These are phyloP conservation scores for Trididemnum clinides DNA, from an alignment of 23 tunicate genomes.

Conservation along the genomic window DNA sequence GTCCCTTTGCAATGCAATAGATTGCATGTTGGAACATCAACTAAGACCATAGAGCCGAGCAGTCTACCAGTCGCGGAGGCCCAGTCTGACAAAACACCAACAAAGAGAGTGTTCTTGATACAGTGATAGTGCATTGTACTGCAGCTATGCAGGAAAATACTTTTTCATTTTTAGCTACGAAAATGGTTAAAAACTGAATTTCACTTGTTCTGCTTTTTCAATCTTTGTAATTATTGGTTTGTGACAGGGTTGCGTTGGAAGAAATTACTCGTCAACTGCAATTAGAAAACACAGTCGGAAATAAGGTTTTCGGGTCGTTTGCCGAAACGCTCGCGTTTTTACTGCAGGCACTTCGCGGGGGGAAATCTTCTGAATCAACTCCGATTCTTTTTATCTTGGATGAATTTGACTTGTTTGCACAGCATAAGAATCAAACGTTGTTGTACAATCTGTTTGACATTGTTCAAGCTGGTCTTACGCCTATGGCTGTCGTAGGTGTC, in stretches of 20 bases:
- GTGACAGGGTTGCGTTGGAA: slow-evolving; percentile 68
- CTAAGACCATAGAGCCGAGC: too few relatives aligned
- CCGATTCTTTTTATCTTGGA: slow-evolving; percentile 78
- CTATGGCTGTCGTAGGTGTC: slow-evolving; percentile 76
- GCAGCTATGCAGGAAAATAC: background rate
- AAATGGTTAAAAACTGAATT: too few relatives aligned
- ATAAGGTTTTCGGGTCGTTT: slow-evolving; percentile 80
- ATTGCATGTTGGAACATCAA: too few relatives aligned
- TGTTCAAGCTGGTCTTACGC: slow-evolving; percentile 71
- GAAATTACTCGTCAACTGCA: slow-evolving; percentile 95
- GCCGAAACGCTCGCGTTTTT: slow-evolving; percentile 79
- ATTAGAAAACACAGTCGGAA: slow-evolving; percentile 75
- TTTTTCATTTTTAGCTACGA: background rate
- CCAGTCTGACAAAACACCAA: too few relatives aligned
- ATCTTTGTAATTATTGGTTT: background rate
- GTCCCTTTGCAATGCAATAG: too few relatives aligned
- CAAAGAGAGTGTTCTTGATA: too few relatives aligned
- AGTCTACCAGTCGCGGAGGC: too few relatives aligned
- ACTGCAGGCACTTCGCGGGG: slow-evolving; percentile 67
- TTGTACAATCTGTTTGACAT: slow-evolving; percentile 88
- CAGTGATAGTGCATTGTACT: too few relatives aligned
- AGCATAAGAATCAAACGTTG: slow-evolving; percentile 88
- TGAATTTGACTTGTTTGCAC: slow-evolving; percentile 87
- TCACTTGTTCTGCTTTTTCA: background rate
- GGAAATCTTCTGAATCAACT: slow-evolving; percentile 44